phyloP scores from a whole-genome alignment of 2,113 vertebrate genomes.

The Abramis brama region DNA sequence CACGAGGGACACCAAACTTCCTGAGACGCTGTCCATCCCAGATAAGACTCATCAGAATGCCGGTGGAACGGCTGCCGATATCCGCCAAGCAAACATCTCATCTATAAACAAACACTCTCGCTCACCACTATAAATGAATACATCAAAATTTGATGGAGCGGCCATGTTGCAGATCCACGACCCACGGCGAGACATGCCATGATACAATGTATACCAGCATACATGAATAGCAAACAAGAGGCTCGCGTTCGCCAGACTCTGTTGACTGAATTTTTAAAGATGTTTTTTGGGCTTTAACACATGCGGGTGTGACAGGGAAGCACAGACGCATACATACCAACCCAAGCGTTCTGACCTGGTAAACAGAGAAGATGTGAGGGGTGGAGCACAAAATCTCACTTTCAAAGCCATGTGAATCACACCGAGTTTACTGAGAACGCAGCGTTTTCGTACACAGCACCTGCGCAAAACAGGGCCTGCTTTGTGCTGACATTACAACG shows the following conservation, averaged over 20 bases:
- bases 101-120: constrained; percentile 77
- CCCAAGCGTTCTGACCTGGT: neutral
- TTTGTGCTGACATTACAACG: constrained; percentile 33
- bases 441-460: neutral
- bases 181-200: constrained; percentile 62
- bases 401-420: neutral
- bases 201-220: constrained; percentile 77
- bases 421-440: neutral
- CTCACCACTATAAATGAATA: constrained; percentile 71
- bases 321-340: constrained; percentile 1
- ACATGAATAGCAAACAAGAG: constrained; percentile 77
- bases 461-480: neutral
- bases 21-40: constrained; percentile 27
- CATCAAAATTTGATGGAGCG: constrained; percentile 75
- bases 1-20: constrained; percentile 51
- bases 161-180: constrained; percentile 58
- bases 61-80: constrained; percentile 61
- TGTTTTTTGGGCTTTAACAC: constrained; percentile 73
- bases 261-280: constrained; percentile 78
- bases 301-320: constrained; percentile 29
- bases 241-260: constrained; percentile 52
- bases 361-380: constrained; percentile 5
- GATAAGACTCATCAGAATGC: constrained; percentile 63
- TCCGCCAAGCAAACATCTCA: constrained; percentile 60
- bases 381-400: neutral